Base-by-base conservation (phyloP, 2,797 vertebrate genomes). In the Chanos chanos region DNA sequence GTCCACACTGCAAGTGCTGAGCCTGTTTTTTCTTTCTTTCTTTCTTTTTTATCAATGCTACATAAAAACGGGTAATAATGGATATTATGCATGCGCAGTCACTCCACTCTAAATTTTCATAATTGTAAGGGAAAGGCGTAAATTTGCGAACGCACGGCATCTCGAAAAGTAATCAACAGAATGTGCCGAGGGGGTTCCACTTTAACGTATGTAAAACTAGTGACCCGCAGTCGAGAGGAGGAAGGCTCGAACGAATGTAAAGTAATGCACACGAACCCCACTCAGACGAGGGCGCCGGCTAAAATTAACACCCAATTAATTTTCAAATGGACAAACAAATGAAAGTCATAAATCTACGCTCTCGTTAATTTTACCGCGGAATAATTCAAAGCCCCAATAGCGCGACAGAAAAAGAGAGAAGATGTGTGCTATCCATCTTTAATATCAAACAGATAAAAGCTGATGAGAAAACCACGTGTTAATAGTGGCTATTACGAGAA, bases 271-370 rank as follows among this genome's bases (percentile, higher is more conserved):
- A 84, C 85, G 86, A 77, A 89, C 92, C 90, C 87, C 86, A 90
- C 90, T 77, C 88, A 86, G 91, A 94, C 94, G 95, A 92, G 93
- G 94, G 92, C 91, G 92, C 93, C 87, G 86, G 92, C 92, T 94
- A 93, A 97, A 97, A 99, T 98, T 97, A 98, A 99, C 96, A 98
- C 94, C 92, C 96, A 99, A 98, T 98, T 99, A 96, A 97, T 98
- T 97, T 97, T 88, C 70, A 83, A 97, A 97, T 98, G 97, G 95
- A 97, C 96, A 99, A 99, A 99, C 96, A 97, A 98, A 98, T 97
- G 94, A 97, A 98, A 97, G 89, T 91, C 94, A 97, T 98, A 97
- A 97, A 98, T 99, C 94, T 98, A 94, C 90, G 94, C 93, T 96
- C 94, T 94, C 95, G 96, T 98, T 99, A 96, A 95, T 96, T 71